phyloP scores from a whole-genome alignment of 2,797 vertebrate genomes.

The Diceros bicornis region DNA sequence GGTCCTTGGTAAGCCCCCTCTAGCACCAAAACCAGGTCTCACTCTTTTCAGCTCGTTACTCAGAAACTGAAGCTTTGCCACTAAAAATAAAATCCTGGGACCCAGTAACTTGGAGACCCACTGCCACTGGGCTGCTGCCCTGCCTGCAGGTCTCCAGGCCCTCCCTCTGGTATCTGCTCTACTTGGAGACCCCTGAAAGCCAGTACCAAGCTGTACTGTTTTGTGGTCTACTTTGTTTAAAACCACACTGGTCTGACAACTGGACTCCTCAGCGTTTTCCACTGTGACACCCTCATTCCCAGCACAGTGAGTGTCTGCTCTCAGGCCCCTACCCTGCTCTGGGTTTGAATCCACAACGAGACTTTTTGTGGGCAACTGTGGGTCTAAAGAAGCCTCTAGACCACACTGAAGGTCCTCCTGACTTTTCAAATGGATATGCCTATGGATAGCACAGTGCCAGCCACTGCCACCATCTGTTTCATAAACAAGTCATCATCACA shows the following conservation, averaged over 20 bases:
- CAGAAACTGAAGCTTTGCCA: not conserved
- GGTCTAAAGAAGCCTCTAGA: too few species aligned
- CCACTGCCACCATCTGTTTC: rapidly evolving
- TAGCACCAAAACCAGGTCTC: rapidly evolving
- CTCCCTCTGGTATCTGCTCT: not conserved
- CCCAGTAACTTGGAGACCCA: not conserved
- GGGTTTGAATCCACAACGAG: not conserved
- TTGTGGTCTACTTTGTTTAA: not conserved
- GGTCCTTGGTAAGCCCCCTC: not conserved
- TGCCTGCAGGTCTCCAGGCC: too few species aligned
- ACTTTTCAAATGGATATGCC: not conserved
- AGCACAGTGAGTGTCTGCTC: not conserved
- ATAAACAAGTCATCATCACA: rapidly evolving
- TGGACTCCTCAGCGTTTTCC: not conserved
- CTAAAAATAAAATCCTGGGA: too few species aligned
- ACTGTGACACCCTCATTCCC: not conserved
- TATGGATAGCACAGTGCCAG: rapidly evolving
- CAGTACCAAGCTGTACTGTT: not conserved
- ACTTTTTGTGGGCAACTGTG: rapidly evolving
- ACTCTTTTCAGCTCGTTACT: not conserved
- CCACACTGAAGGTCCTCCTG: not conserved
- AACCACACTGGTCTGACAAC: not conserved
- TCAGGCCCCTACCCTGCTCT: not conserved
- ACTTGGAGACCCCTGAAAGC: not conserved
- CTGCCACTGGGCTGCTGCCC: not conserved